These are phyloP conservation scores for Cosmia trapezina DNA, from an alignment of 2,888 invertebrate species.

Conservation along the genomic window DNA sequence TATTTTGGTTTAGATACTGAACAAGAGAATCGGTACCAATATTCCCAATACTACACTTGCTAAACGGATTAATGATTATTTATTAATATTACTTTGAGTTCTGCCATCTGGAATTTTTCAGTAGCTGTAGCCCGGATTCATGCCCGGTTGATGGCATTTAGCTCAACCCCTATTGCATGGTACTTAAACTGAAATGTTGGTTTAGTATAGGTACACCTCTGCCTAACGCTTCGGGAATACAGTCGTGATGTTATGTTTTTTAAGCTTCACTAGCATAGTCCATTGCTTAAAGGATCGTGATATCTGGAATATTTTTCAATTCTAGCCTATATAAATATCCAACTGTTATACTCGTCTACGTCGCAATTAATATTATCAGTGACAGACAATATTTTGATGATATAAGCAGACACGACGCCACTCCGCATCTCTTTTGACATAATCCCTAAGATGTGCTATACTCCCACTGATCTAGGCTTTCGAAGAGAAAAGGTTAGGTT, in stretches of 20 bases:
- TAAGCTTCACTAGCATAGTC: not conserved
- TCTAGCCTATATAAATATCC: not conserved
- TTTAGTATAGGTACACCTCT: not conserved
- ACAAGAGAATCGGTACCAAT: too few species aligned
- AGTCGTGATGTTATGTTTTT: not conserved
- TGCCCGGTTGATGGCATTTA: not conserved
- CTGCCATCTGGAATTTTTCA: not conserved
- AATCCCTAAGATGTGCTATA: constrained; percentile 9
- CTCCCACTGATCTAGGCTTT: not conserved
- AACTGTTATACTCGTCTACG: too few species aligned
- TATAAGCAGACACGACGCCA: not conserved
- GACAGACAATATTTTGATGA: not conserved
- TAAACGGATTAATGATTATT: too few species aligned
- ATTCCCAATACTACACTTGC: too few species aligned
- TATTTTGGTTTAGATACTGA: too few species aligned
- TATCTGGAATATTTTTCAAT: not conserved
- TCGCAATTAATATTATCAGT: not conserved
- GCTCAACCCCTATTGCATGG: not conserved
- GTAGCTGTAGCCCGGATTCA: not conserved
- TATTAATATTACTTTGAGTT: too few species aligned
- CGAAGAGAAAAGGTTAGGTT: not conserved
- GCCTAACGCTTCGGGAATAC: not conserved
- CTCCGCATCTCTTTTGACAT: not conserved
- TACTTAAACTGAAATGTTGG: not conserved
- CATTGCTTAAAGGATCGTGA: not conserved